These are phyloP conservation scores for Notothenia rossii DNA, from an alignment of 2,113 vertebrate genomes.

Conservation along the genomic window DNA sequence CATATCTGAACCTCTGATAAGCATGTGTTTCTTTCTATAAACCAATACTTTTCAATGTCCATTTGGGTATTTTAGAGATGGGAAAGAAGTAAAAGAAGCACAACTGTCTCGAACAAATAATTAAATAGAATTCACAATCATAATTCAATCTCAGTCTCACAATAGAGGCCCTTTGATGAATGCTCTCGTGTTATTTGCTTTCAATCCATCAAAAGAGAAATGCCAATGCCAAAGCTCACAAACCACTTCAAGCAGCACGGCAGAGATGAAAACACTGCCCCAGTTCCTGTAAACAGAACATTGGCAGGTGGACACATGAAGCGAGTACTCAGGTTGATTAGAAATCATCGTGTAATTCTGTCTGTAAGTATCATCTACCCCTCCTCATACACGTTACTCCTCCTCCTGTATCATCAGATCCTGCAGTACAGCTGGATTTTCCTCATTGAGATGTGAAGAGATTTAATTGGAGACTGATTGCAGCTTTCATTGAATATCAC, in stretches of 20 bases:
- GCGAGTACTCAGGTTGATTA: slow-evolving; percentile 62
- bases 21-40: slow-evolving; percentile 24
- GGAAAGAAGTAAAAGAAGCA: slow-evolving; percentile 38
- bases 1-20: slow-evolving; percentile 62
- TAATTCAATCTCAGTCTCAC: slow-evolving; percentile 43
- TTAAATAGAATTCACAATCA: slow-evolving; percentile 43
- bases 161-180: slow-evolving; percentile 25
- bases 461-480: slow-evolving; percentile 84
- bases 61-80: slow-evolving; percentile 30
- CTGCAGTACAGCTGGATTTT: slow-evolving; percentile 68
- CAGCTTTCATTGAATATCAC: slow-evolving; percentile 57
- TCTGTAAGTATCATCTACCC: slow-evolving; percentile 63
- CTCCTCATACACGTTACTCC: slow-evolving; percentile 58
- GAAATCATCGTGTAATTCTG: slow-evolving; percentile 64
- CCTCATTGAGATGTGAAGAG: slow-evolving; percentile 82
- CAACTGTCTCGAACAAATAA: slow-evolving; percentile 40
- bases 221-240: slow-evolving; percentile 15
- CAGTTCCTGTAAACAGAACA: slow-evolving; percentile 32
- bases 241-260: slow-evolving; percentile 2
- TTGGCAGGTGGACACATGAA: slow-evolving; percentile 49
- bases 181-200: slow-evolving; percentile 32
- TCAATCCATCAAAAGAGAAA: slow-evolving; percentile 37
- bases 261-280: slow-evolving; percentile 30
- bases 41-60: slow-evolving; percentile 34
- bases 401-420: slow-evolving; percentile 62